Evolutionary conservation across 2,797 vertebrate species (phyloP), one percentile per base, ranked within the genome.

Genomic region (Pangasius macronema): DNA sequence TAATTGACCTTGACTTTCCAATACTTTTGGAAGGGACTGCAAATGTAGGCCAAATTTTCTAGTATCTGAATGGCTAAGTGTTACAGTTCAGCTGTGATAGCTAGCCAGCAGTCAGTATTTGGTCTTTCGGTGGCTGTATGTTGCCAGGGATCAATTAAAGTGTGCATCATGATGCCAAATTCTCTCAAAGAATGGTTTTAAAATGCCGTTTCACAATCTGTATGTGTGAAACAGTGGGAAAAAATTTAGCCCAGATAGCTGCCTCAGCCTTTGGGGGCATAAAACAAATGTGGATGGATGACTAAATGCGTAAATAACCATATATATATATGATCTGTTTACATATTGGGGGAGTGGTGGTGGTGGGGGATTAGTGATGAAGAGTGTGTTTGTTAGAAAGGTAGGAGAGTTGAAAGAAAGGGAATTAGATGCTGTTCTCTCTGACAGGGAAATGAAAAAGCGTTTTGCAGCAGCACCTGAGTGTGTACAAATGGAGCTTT

Each of bases 401-500:
- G 24, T n/a, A 75, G 49, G 85, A 63, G 8, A 72, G 59, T 53
- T 72, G 70, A 79, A 72, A 73, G 27, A 3, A 18, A 49, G 46
- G 49, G 59, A 81, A 79, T 87, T 70, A n/a, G 83, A 86, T 80
- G 46, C 18, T 82, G 20, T 84, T 89, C 68, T 75, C 42, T 42
- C 68, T 83, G 83, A 49, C 63, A 89, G 51, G 39, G 16, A 86
- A 86, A 86, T 82, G 67, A 87, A 75, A 63, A 72, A 51, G 30
- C 0, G 51, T 59, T 88, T 81, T 6, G 8, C n/a, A 33, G 36
- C 14, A 72, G 86, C 76, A 84, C 87, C 79, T 82, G 30, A 82
- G 55, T 70, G 51, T 84, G 85, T 84, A 53, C 61, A 80, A 80
- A 75, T 55, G 27, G 80, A 5, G 59, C 82, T 87, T 90, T 88